Base-by-base conservation (phyloP, 2,888 invertebrate genomes). In the Leptinotarsa rubiginosa region DNA sequence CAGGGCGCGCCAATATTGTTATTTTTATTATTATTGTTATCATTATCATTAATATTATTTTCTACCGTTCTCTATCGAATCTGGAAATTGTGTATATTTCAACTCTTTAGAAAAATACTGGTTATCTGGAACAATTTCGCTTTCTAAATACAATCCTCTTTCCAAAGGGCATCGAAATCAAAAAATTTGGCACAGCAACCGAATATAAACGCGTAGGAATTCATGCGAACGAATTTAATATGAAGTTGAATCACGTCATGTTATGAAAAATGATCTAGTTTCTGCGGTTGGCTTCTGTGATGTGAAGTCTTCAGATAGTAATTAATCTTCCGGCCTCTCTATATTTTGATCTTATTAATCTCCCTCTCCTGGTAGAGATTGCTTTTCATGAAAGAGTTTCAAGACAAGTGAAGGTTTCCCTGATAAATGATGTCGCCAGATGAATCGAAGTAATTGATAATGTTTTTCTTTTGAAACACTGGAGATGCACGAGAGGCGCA, bases 291-390 rank as follows among this genome's bases (percentile, higher is more conserved):
- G 54, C 68, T 67, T 68, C 16, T 31, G 54, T 25, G 50, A 68
- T 25, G 54, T n/a, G 52, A 31, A 47, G 54, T 68, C 52, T 68
- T 68, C 20, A 68, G 31, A 68, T n/a, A n/a, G 54, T 18, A 68
- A 68, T 68, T 52, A 68, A 68, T 68, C 68, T 54, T 68, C 18
- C 22, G 4, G 41, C 52, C 18, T 68, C 54, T 49, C 54, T 68
- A 67, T 67, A 67, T 52, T 67, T 25, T 41, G 67, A 49, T 67
- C 25, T 67, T 49, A 67, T 52, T 68, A 62, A 62, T 62, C 41
- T 62, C n/a, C n/a, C 62, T 31, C 31, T 62, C n/a, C 62, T 31
- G 62, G 41, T 16, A 25, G 41, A 62, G 62, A 62, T 41, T 62
- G 62, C 62, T 31, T 18, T 62, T 41, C 41, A 62, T 62, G n/a